Percentiles rank a stretch among this genome's conserved stretches.
Conservation (phyloP, 2,113 vertebrate species). For the Psilopsiagon aurifrons region DNA sequence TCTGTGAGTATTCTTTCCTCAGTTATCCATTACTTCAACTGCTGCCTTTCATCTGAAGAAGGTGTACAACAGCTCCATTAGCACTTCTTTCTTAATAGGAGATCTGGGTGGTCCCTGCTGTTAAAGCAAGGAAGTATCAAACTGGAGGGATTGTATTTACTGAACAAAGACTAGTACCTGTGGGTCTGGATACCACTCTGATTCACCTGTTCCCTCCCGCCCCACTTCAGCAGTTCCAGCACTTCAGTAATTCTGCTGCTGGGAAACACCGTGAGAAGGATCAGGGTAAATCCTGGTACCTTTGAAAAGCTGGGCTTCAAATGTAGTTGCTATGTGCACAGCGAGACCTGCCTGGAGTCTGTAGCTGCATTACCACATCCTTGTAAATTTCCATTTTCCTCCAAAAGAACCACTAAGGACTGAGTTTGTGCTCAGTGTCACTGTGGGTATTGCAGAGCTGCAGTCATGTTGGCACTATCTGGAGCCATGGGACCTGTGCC, state of each 20-base stretch:
- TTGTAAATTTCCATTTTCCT: neutral
- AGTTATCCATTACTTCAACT: neutral
- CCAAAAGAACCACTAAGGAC: rapidly evolving
- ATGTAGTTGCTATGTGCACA: neutral
- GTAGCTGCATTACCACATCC: neutral
- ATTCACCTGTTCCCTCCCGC: neutral
- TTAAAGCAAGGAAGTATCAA: neutral
- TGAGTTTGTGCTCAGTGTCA: neutral
- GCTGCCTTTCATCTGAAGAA: neutral
- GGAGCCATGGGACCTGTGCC: rapidly evolving
- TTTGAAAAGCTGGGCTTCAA: conserved; percentile 22
- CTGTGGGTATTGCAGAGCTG: neutral
- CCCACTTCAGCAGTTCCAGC: neutral
- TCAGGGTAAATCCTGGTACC: neutral
- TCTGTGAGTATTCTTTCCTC: neutral
- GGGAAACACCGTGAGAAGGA: neutral
- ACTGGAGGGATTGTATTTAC: neutral
- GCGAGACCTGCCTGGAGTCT: neutral
- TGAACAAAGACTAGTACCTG: neutral
- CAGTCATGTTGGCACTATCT: rapidly evolving
- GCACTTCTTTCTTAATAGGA: neutral
- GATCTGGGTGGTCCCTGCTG: neutral
- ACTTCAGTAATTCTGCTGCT: neutral
- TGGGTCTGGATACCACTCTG: neutral
- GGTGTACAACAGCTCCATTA: conserved; percentile 9